phyloP scores from a whole-genome alignment of 2,113 vertebrate species.

The Sceloporus undulatus region DNA sequence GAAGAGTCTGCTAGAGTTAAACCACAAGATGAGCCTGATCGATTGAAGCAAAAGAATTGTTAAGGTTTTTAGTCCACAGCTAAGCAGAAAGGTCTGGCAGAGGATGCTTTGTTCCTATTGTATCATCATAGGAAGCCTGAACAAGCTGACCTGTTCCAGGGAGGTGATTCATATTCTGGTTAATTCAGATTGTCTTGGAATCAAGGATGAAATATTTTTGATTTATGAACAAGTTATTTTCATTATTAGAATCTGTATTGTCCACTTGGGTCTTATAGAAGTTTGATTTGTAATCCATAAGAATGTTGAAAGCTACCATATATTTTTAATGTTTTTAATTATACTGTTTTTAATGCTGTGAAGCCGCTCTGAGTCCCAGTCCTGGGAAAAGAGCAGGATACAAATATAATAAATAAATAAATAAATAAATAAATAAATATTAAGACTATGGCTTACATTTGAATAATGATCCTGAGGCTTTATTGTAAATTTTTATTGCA shows the following conservation, averaged over 20 bases:
- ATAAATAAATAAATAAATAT: too few relatives aligned
- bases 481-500: too few relatives aligned
- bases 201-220: slow-evolving; percentile 41
- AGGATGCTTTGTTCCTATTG: slow-evolving; percentile 24
- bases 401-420: too few relatives aligned
- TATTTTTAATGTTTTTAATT: not conserved
- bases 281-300: not conserved
- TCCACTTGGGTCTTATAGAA: not conserved
- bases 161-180: slow-evolving; percentile 54
- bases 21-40: slow-evolving; percentile 13
- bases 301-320: not conserved
- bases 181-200: slow-evolving; percentile 53
- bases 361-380: too few relatives aligned
- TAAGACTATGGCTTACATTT: too few relatives aligned
- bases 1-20: not conserved
- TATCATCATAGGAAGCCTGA: not conserved
- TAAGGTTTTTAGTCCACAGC: accelerated
- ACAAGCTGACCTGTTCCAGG: slow-evolving; percentile 55
- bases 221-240: not conserved
- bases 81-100: not conserved
- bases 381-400: too few relatives aligned
- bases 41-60: not conserved
- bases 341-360: too few relatives aligned
- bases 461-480: too few relatives aligned
- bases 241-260: not conserved